Percentiles rank a stretch among this genome's conserved stretches.
These are phyloP conservation scores for Hymenopus coronatus DNA, from an alignment of 2,888 invertebrate species.

Conservation along the genomic window DNA sequence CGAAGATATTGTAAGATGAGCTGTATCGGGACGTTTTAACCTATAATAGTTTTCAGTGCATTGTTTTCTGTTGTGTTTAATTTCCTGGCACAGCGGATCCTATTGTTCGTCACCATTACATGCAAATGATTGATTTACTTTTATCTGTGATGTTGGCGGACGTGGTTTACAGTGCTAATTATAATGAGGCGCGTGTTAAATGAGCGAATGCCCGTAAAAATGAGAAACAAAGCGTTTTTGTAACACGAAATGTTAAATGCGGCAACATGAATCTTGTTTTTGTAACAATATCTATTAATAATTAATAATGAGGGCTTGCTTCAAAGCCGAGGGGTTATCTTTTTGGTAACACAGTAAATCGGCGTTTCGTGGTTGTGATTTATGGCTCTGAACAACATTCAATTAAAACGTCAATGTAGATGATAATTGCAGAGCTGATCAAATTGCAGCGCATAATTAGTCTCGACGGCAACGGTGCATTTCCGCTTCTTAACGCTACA, in stretches of 20 bases:
- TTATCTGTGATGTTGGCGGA: background rate
- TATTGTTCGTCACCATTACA: background rate
- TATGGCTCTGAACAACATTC: background rate
- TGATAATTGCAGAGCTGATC: background rate
- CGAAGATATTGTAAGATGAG: no score
- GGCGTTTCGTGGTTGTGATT: background rate
- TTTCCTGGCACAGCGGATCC: no score
- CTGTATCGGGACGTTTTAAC: no score
- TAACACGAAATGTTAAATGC: no score
- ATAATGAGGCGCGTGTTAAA: background rate
- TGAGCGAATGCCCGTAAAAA: background rate
- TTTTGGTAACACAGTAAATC: no score
- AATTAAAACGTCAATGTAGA: background rate
- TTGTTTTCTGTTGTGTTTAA: no score
- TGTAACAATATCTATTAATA: background rate
- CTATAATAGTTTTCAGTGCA: no score
- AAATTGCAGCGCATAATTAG: no score
- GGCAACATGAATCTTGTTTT: background rate
- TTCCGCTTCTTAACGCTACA: no score
- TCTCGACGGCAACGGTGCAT: no score
- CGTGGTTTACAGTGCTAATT: background rate
- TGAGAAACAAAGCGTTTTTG: background rate
- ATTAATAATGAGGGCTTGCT: background rate
- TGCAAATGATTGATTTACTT: background rate
- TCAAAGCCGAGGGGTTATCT: no score